Evolutionary conservation across 2,797 vertebrate genomes (phyloP).

Genomic region (Bradypus variegatus): DNA sequence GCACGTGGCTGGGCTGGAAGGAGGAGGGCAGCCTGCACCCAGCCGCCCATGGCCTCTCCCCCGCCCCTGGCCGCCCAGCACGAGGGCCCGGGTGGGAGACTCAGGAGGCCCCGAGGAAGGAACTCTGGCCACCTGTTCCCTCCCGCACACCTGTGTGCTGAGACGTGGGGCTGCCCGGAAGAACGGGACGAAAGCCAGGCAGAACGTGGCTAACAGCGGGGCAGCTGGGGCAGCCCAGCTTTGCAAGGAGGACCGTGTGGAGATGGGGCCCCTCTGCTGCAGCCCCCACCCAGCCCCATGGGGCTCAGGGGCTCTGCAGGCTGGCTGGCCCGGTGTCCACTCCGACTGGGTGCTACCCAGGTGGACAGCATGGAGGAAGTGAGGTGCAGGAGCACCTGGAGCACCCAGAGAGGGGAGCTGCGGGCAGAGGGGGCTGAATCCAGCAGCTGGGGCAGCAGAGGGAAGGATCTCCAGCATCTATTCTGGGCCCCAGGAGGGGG

Average conservation of each 20-base stretch:
- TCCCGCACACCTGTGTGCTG: background rate
- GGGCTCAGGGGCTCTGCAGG: background rate
- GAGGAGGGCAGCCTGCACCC: background rate
- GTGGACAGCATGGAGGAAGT: background rate
- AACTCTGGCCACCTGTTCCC: fast-evolving
- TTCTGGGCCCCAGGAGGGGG: background rate
- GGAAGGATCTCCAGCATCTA: background rate
- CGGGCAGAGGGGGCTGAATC: background rate
- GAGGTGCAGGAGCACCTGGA: background rate
- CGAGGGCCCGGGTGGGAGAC: background rate
- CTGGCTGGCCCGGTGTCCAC: background rate
- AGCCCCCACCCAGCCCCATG: background rate
- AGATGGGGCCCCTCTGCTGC: background rate
- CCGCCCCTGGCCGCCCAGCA: background rate
- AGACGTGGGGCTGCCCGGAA: fast-evolving
- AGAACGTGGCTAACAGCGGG: background rate
- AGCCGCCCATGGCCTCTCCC: background rate
- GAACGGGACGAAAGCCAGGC: background rate
- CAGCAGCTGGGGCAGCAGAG: too few relatives aligned
- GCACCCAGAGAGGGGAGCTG: background rate
- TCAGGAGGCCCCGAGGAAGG: background rate
- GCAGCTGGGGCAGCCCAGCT: background rate
- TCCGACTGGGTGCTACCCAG: background rate
- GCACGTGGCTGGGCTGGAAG: background rate
- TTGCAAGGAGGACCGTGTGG: too few relatives aligned